Evolutionary conservation across 2,888 invertebrate genomes (phyloP).

Genomic region (Campoplex nolae): DNA sequence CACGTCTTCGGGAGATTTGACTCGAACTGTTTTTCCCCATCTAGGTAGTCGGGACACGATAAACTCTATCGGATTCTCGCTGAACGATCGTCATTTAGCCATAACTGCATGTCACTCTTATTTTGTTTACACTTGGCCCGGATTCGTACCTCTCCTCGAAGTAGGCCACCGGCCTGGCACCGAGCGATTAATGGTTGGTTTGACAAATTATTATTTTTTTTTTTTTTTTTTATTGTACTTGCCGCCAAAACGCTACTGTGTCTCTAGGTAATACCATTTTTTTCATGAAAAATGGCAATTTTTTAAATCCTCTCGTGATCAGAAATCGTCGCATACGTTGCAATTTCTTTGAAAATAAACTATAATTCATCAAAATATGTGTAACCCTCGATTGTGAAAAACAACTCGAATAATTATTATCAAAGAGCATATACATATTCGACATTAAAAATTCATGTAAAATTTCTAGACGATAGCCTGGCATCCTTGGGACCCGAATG

Average conservation of each 20-base stretch:
- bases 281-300: no score
- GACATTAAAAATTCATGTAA: background rate
- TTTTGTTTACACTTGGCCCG: slow-evolving; percentile 72
- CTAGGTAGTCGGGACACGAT: background rate
- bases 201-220: background rate
- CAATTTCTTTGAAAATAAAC: background rate
- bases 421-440: background rate
- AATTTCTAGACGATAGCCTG: slow-evolving; percentile 77
- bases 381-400: background rate
- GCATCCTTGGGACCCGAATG: slow-evolving; percentile 77
- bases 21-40: slow-evolving; percentile 38
- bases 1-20: slow-evolving; percentile 54
- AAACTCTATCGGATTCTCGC: slow-evolving; percentile 73
- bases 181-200: background rate
- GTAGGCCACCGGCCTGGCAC: slow-evolving; percentile 40
- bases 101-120: slow-evolving; percentile 68
- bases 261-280: no score
- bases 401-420: background rate
- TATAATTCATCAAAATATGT: no score
- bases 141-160: slow-evolving; percentile 56
- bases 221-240: no score
- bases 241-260: no score
- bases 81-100: slow-evolving; percentile 74
- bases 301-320: background rate
- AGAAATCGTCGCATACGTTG: background rate